phyloP scores from a whole-genome alignment of 1,140 invertebrate genomes.

The Bradynema listronoti region DNA sequence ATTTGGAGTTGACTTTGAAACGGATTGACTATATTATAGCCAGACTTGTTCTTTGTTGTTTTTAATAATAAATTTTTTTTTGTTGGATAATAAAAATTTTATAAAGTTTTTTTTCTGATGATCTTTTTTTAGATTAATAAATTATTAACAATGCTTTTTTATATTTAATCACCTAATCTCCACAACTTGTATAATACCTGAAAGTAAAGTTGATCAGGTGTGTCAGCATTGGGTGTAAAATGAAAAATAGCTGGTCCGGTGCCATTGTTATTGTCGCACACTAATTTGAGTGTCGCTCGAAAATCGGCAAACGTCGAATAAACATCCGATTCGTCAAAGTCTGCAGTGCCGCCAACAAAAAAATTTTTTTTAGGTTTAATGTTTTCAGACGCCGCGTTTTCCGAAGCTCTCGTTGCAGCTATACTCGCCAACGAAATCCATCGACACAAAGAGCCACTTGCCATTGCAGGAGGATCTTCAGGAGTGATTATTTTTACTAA shows the following conservation, averaged over 20 bases:
- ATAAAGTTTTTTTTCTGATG: not conserved
- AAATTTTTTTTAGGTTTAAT: too few relatives aligned
- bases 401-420: slow-evolving; percentile 17
- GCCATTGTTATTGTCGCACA: slow-evolving; percentile 61
- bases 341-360: too few relatives aligned
- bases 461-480: not conserved
- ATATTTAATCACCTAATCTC: too few relatives aligned
- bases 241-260: slow-evolving; percentile 67
- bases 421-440: slow-evolving; percentile 38
- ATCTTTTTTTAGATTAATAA: not conserved
- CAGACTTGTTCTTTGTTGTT: too few relatives aligned
- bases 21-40: too few relatives aligned
- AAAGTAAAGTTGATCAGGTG: slow-evolving; percentile 86
- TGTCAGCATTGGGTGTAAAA: slow-evolving; percentile 78
- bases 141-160: not conserved
- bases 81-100: too few relatives aligned
- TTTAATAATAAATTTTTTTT: too few relatives aligned
- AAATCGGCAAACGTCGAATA: slow-evolving; percentile 44
- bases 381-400: slow-evolving; percentile 1
- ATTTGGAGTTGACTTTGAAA: too few relatives aligned
- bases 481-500: not conserved
- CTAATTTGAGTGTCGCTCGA: slow-evolving; percentile 36
- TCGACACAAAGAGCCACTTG: slow-evolving; percentile 15
- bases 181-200: slow-evolving; percentile 66
- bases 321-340: slow-evolving; percentile 34